Conservation (phyloP, 2,888 invertebrate genomes). For the Lepidonotus clava region DNA sequence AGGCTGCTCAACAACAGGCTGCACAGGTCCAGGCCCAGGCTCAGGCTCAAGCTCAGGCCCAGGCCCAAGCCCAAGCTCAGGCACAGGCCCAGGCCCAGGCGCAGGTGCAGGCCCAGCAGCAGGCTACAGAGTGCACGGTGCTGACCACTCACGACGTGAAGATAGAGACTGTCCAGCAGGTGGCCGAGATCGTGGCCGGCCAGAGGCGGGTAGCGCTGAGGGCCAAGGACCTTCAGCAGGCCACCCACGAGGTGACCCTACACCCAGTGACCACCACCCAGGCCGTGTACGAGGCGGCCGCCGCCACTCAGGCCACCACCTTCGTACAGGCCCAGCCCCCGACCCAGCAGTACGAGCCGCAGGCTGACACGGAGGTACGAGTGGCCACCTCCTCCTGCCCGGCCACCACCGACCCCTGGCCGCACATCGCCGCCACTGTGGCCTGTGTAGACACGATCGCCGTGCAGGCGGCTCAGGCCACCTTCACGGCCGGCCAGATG, state of each 20-base stretch:
- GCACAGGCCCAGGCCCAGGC: not conserved
- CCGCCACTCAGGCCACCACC: conserved; percentile 6
- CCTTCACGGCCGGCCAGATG: conserved; percentile 36
- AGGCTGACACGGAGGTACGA: not conserved
- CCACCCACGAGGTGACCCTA: not conserved
- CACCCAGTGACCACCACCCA: not conserved
- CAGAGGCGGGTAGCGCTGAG: conserved; percentile 10
- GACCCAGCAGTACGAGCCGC: not conserved
- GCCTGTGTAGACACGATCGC: conserved; percentile 40
- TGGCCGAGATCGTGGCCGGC: conserved; percentile 18
- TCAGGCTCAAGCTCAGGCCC: not conserved
- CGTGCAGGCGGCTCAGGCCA: conserved; percentile 18
- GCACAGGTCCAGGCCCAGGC: conserved; percentile 8
- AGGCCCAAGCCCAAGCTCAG: not conserved
- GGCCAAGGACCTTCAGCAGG: not conserved
- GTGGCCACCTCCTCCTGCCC: not conserved
- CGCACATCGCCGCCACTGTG: conserved; percentile 15
- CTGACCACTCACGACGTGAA: conserved; percentile 34
- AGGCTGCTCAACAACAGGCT: not conserved
- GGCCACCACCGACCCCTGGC: conserved; percentile 22
- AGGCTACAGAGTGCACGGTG: conserved; percentile 7
- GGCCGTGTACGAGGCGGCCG: not conserved
- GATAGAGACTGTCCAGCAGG: conserved; percentile 32
- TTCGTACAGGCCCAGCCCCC: not conserved
- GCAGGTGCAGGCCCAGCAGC: not conserved